phyloP scores from a whole-genome alignment of 2,888 invertebrate genomes.

The Amitus sp. region DNA sequence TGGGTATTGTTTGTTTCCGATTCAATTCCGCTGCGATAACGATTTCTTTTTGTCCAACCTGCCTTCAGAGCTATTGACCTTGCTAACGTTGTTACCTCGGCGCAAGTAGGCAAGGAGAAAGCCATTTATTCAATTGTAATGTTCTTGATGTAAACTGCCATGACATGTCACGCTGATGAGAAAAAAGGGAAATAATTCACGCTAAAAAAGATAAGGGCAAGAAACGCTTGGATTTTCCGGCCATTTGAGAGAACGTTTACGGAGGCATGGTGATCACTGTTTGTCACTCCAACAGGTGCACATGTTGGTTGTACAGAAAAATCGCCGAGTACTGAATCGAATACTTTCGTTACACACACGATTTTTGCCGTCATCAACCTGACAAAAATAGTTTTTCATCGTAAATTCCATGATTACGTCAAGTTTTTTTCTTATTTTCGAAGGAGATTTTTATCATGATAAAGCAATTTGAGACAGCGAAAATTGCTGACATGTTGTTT shows the following conservation, averaged over 20 bases:
- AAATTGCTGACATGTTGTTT: too few relatives aligned
- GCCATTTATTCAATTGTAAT: background rate
- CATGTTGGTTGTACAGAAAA: background rate
- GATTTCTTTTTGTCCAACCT: background rate
- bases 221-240: background rate
- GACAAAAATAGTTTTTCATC: too few relatives aligned
- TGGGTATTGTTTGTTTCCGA: background rate
- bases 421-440: too few relatives aligned
- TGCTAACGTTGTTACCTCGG: too few relatives aligned
- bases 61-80: too few relatives aligned
- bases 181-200: background rate
- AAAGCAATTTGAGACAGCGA: too few relatives aligned
- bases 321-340: background rate
- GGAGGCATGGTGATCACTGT: background rate
- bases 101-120: too few relatives aligned
- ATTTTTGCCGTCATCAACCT: too few relatives aligned
- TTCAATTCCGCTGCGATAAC: background rate
- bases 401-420: too few relatives aligned
- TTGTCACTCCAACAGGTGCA: slow-evolving; percentile 7
- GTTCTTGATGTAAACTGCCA: background rate
- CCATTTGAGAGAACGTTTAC: background rate
- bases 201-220: background rate
- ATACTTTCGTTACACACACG: background rate
- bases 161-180: background rate
- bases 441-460: too few relatives aligned